Evolutionary conservation across 1,140 invertebrate species (phyloP), one percentile per base, ranked within the genome.

Genomic region (Chironomus tepperi): DNA sequence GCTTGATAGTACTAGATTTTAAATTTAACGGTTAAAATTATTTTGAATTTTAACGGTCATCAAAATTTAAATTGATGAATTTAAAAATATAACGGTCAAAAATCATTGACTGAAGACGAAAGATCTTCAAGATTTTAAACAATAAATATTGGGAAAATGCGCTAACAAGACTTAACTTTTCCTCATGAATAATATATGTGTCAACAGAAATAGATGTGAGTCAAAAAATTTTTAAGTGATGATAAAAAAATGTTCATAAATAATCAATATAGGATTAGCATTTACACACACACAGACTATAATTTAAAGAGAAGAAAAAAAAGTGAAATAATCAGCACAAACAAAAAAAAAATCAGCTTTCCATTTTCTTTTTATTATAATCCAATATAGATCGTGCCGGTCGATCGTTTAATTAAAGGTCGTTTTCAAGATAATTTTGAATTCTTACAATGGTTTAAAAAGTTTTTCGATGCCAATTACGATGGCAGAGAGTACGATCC

Each of bases 401-500:
- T 98, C 83, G 96, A 98, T 84, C 96, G 93, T 85, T 88, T 98
- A 84, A 95, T 98, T 81, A 98, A 98, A 85, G 96, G 95, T 78
- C 90, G 94, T 80, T 99, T 98, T 85, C 95, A 97, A 89, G 97
- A 99, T 86, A 99, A 99, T 86, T 99, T 99, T 89, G 98, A 99
- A 86, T 99, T 99, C 87, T 90, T 99, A 76, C 98, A 99, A 88
- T 99, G 98, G 98, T 99, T 99, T 87, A 99, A 99, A 88, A 98
- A 98, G 83, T 99, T 99, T 85, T 99, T 99, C 86, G 97, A 99
- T 88, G 96, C 97, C 73, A 99, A 99, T 87, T 99, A 98, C 85
- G 94, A 98, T 82, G 96, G 96, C 74, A 88, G 92, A 77, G 93
- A 95, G 75, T 99, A 99, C 84, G 93, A 98, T 83, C 92, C 95